Evolutionary conservation across 2,888 invertebrate genomes (phyloP), one percentile per base, ranked within the genome.

Genomic region (Pachliopta kotzebuea): DNA sequence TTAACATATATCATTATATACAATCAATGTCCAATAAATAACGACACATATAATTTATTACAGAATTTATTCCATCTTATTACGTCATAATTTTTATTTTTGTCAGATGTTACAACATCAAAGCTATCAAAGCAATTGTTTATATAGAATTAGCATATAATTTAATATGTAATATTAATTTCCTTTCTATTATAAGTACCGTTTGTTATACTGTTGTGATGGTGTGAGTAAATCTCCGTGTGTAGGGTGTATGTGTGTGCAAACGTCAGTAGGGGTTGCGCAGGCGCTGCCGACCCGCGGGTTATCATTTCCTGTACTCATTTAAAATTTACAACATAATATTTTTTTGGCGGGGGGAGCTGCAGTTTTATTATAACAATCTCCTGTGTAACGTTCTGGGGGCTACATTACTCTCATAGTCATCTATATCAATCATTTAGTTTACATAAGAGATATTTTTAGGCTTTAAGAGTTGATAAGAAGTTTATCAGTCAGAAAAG

Each of bases 251-350:
- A n/a, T 45, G 6, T 64, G 75, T 71, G 74, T 63, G 72, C 70
- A 65, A 70, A 72, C 71, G 71, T 76, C 29, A 56, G 49, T 24
- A 76, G 80, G 80, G 83, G 79, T 76, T 37, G 63, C 57, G 80
- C 80, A 73, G 78, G 78, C 81, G 77, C 81, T 76, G 72, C 65
- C 84, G 86, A 88, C 88, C 89, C 84, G 83, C 84, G 88, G 89
- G 90, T 91, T 90, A 91, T 91, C 90, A 90, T 90, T 86, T 91
- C 92, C 91, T 90, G 90, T 90, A 85, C 88, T 83, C 84, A 87
- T 88, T 90, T 88, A 85, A 88, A 86, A 86, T 89, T 87, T 90
- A 89, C 87, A 87, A 84, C 88, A 80, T 81, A 77, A 77, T 74
- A 75, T 86, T 89, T 88, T 88, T 70, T 69, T 59, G 68, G 70